Conservation (phyloP, 2,888 invertebrate genomes). For the Germaria angustata region DNA sequence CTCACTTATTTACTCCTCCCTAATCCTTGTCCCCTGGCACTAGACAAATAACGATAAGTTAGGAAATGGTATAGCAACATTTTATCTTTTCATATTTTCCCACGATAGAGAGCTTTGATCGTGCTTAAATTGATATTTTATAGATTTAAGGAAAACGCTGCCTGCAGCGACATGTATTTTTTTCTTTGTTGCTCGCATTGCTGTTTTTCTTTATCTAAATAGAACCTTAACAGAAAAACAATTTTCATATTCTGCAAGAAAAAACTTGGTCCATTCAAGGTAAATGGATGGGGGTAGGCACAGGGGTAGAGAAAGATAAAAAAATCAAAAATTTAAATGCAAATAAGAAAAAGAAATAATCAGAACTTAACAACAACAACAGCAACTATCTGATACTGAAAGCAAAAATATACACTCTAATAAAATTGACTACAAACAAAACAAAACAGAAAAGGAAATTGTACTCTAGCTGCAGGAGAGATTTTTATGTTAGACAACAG, state of each 20-base stretch:
- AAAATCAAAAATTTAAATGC: slow-evolving; percentile 35
- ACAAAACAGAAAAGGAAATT: slow-evolving; percentile 15
- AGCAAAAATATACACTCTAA: slow-evolving; percentile 49
- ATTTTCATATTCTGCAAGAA: slow-evolving; percentile 38
- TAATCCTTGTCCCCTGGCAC: neutral
- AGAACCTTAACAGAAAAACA: slow-evolving; percentile 31
- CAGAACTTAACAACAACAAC: slow-evolving; percentile 28
- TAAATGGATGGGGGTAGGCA: neutral
- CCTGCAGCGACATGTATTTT: slow-evolving; percentile 62
- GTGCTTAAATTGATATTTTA: slow-evolving; percentile 68
- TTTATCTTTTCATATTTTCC: slow-evolving; percentile 59
- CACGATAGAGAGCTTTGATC: slow-evolving; percentile 65
- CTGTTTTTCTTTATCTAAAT: slow-evolving; percentile 21
- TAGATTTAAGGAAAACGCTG: slow-evolving; percentile 64
- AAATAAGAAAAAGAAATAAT: slow-evolving; percentile 1
- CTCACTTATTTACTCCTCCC: neutral
- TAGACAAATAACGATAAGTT: slow-evolving; percentile 34
- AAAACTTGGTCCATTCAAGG: neutral
- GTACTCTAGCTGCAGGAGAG: slow-evolving; percentile 65
- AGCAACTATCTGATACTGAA: slow-evolving; percentile 27
- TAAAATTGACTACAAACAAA: slow-evolving; percentile 33
- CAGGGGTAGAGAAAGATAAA: neutral
- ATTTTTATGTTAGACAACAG: slow-evolving; percentile 64
- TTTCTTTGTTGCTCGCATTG: slow-evolving; percentile 7
- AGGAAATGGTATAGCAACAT: slow-evolving; percentile 28